Evolutionary conservation across 2,113 vertebrate genomes (phyloP), one percentile per base, ranked within the genome.

Genomic region (Stictonetta naevosa): DNA sequence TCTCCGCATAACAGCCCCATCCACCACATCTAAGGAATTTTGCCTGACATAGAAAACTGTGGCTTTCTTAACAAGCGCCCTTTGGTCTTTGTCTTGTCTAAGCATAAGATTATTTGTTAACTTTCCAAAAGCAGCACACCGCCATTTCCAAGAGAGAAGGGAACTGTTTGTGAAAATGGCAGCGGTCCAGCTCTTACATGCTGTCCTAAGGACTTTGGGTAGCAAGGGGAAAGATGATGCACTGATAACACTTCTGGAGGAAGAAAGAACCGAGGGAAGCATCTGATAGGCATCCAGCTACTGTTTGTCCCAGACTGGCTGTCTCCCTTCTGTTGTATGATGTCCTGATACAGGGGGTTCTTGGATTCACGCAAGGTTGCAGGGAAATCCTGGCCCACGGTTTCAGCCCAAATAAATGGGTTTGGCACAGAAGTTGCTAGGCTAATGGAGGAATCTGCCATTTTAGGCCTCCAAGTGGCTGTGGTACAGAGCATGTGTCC

Each of bases 1-100:
- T 76, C 36, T 85, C 74, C 87, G 12, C 19, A 4, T 62, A 58
- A 38, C 9, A 38, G 22, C 11, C 3, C 76, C 48, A 76, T 88
- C 50, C 13, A 63, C 90, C 83, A 86, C 44, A 83, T 90, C 83
- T 78, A 52, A 90, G 73, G 58, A 88, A 58, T 93, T 83, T 66
- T 88, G 34, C 69, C 83, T 94, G 72, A 53, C 44, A 3, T 56
- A 66, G 73, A 84, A 78, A 76, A 53, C 33, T 80, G 73, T 64
- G 74, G 62, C 26, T 92, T 94, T 94, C 88, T 73, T 48, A 92
- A 34, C 23, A 23, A 15, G 29, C 84, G 56, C 48, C 42, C 26
- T 71, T 87, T 26, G 26, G 56, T 72, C 21, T 84, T 94, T 88
- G 42, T 88, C 60, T 80, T 68, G 38, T 74, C 60, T 94, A 44